These are phyloP conservation scores for Arge pagana DNA, from an alignment of 2,888 invertebrate genomes.

Conservation along the genomic window DNA sequence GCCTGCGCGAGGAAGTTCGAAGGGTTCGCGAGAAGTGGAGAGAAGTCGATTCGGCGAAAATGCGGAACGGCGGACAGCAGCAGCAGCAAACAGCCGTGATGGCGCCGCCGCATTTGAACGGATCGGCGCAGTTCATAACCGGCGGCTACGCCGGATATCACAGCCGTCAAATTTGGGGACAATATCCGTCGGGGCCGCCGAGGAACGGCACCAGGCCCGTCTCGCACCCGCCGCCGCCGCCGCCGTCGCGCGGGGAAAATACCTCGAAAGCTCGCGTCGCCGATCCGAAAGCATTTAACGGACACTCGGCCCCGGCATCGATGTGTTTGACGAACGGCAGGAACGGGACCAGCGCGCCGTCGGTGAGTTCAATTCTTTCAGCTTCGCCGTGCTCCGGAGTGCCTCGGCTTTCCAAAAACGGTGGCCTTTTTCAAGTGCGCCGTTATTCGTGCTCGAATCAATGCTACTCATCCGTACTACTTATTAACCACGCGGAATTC, in stretches of 20 bases:
- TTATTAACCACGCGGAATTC: not conserved
- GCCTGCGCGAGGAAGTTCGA: conserved; percentile 21
- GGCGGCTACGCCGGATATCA: conserved; percentile 62
- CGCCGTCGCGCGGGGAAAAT: conserved; percentile 32
- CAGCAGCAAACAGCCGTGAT: conserved; percentile 54
- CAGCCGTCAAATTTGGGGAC: conserved; percentile 57
- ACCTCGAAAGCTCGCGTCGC: not conserved
- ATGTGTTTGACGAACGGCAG: conserved; percentile 36
- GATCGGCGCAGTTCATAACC: conserved; percentile 59
- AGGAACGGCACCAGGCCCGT: conserved; percentile 41
- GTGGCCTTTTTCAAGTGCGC: too few species aligned
- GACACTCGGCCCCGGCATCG: conserved; percentile 25
- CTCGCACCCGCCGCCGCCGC: conserved; percentile 51
- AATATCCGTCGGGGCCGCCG: conserved; percentile 52
- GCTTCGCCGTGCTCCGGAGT: too few species aligned
- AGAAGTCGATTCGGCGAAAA: conserved; percentile 33
- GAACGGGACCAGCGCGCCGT: conserved; percentile 47
- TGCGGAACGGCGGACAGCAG: conserved; percentile 55
- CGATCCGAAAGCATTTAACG: conserved; percentile 8
- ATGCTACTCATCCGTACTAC: too few species aligned
- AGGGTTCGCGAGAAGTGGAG: conserved; percentile 13
- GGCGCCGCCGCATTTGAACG: conserved; percentile 58
- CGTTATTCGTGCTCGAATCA: too few species aligned
- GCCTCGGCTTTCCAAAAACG: too few species aligned
- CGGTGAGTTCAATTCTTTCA: conserved; percentile 47